Percentiles rank a stretch among this genome's conserved stretches.
Conservation (phyloP, 2,113 vertebrate genomes). For the Mormyrus iriodes region DNA sequence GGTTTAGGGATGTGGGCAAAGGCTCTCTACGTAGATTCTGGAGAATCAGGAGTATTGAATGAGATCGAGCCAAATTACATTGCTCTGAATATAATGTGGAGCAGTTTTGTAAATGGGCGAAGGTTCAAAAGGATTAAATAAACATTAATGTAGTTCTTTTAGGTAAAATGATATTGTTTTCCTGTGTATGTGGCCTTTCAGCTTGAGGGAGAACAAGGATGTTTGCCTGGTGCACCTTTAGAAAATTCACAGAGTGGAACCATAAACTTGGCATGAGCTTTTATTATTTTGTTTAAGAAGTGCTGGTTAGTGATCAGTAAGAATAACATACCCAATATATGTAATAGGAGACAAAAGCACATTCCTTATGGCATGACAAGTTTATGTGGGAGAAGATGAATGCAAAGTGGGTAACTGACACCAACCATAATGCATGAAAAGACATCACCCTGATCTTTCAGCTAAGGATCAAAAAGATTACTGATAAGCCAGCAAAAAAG, state of each 20-base stretch:
- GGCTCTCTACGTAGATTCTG: not conserved
- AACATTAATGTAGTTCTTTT: slow-evolving; percentile 51
- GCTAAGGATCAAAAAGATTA: slow-evolving; percentile 21
- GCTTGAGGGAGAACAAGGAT: slow-evolving; percentile 34
- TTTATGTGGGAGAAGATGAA: slow-evolving; percentile 28
- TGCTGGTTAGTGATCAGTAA: not conserved
- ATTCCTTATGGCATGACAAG: slow-evolving; percentile 30
- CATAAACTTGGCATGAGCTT: slow-evolving; percentile 24
- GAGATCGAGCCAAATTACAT: not conserved
- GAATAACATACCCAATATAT: slow-evolving; percentile 29
- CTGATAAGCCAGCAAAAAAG: slow-evolving; percentile 5
- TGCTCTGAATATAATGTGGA: not conserved
- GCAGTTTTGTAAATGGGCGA: not conserved
- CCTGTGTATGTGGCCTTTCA: slow-evolving; percentile 32
- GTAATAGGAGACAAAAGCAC: slow-evolving; percentile 39
- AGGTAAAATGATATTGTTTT: slow-evolving; percentile 38
- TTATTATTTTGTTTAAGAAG: slow-evolving; percentile 12
- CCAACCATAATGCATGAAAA: not conserved
- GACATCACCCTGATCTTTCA: slow-evolving; percentile 15
- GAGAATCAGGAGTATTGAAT: not conserved
- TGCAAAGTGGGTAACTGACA: slow-evolving; percentile 22
- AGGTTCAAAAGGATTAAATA: slow-evolving; percentile 49
- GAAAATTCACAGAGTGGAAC: slow-evolving; percentile 40
- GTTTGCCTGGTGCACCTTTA: slow-evolving; percentile 42
- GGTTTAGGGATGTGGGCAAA: not conserved